Conservation (phyloP, 2,888 invertebrate genomes). For the Ophion ventricosus region DNA sequence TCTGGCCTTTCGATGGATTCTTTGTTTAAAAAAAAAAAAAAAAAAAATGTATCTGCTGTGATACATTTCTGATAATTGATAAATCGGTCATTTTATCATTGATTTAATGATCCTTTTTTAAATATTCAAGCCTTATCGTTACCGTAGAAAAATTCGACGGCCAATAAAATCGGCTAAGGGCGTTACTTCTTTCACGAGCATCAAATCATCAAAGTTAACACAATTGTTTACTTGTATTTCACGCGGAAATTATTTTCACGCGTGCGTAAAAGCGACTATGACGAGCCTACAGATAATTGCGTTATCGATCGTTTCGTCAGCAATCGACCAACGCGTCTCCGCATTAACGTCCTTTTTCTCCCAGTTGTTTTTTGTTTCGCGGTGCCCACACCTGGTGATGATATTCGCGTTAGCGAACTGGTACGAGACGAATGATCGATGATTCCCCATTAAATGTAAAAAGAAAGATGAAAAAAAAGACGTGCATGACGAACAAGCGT, state of each 20-base stretch:
- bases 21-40: too few relatives aligned
- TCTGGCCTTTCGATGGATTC: too few relatives aligned
- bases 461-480: constrained; percentile 10
- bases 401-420: neutral
- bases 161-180: too few relatives aligned
- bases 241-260: neutral
- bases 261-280: neutral
- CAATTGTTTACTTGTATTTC: too few relatives aligned
- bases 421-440: constrained; percentile 29
- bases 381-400: neutral
- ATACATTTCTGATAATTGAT: too few relatives aligned
- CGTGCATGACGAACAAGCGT: constrained; percentile 1
- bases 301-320: neutral
- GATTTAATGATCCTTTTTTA: too few relatives aligned
- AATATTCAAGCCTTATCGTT: too few relatives aligned
- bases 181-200: too few relatives aligned
- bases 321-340: constrained; percentile 37
- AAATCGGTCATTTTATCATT: too few relatives aligned
- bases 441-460: constrained; percentile 12
- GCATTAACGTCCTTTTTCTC: neutral
- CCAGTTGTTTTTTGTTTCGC: constrained; percentile 20
- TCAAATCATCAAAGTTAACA: too few relatives aligned
- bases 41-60: too few relatives aligned
- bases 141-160: too few relatives aligned
- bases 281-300: neutral